phyloP scores from a whole-genome alignment of 2,113 vertebrate genomes.

The Mugil cephalus region DNA sequence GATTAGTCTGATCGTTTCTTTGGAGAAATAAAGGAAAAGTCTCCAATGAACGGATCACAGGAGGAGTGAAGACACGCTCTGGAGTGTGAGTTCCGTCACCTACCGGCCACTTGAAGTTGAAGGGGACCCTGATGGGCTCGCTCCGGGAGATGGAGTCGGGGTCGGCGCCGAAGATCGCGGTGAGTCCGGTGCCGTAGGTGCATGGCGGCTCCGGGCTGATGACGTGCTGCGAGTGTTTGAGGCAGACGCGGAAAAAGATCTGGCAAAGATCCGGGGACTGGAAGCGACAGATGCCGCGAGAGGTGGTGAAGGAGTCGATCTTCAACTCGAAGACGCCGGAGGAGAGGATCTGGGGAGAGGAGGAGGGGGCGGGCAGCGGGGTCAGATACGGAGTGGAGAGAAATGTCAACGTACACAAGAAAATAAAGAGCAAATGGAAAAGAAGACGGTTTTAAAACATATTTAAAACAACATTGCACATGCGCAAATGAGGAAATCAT shows the following conservation, averaged over 20 bases:
- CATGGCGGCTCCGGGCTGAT: slow-evolving; percentile 86
- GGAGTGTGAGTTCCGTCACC: slow-evolving; percentile 58
- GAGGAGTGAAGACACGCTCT: too few relatives aligned
- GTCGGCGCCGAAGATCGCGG: slow-evolving; percentile 78
- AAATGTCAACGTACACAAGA: neutral
- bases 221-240: slow-evolving; percentile 86
- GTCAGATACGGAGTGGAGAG: neutral
- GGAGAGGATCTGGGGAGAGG: slow-evolving; percentile 73
- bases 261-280: slow-evolving; percentile 76
- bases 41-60: too few relatives aligned
- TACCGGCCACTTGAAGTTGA: slow-evolving; percentile 91
- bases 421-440: neutral
- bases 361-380: neutral
- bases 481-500: too few relatives aligned
- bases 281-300: slow-evolving; percentile 65
- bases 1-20: too few relatives aligned
- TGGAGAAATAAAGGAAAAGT: too few relatives aligned
- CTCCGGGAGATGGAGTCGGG: slow-evolving; percentile 77
- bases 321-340: slow-evolving; percentile 91
- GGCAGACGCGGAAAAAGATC: slow-evolving; percentile 90
- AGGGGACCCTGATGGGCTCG: slow-evolving; percentile 84
- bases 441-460: too few relatives aligned
- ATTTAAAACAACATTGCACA: too few relatives aligned
- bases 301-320: slow-evolving; percentile 86
- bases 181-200: slow-evolving; percentile 86